phyloP scores from a whole-genome alignment of 2,888 invertebrate species.

The Cheilosia scutellata region DNA sequence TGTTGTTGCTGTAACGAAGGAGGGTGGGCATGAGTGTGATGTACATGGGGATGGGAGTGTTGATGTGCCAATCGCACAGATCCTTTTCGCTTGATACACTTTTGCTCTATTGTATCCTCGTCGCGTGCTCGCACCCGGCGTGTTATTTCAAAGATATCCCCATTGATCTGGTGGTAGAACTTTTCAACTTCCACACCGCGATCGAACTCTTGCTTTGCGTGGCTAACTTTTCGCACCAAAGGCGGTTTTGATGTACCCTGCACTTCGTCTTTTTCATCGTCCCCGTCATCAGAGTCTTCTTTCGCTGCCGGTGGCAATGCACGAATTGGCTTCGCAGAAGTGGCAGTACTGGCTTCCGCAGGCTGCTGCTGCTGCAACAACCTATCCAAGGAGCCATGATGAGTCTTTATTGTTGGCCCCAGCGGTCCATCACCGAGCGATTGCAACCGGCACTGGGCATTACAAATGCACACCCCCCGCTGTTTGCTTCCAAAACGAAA shows the following conservation, averaged over 20 bases:
- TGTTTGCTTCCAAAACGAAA: slow-evolving; percentile 83
- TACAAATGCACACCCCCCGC: slow-evolving; percentile 83
- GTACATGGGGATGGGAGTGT: slow-evolving; percentile 74
- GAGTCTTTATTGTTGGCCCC: slow-evolving; percentile 81
- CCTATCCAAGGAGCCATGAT: slow-evolving; percentile 83
- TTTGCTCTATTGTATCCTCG: slow-evolving; percentile 83
- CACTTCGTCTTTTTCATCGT: slow-evolving; percentile 79
- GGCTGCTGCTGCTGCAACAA: slow-evolving; percentile 81
- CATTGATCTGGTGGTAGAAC: slow-evolving; percentile 84
- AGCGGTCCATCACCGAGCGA: slow-evolving; percentile 81
- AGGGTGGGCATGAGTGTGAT: slow-evolving; percentile 67
- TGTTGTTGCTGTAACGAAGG: slow-evolving; percentile 67
- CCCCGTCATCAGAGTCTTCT: slow-evolving; percentile 78
- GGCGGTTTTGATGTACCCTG: slow-evolving; percentile 71
- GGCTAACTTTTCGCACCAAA: slow-evolving; percentile 79
- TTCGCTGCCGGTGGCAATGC: slow-evolving; percentile 79
- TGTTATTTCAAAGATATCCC: slow-evolving; percentile 84
- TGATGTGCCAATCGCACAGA: slow-evolving; percentile 79
- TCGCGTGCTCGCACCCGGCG: slow-evolving; percentile 82
- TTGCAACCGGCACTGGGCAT: slow-evolving; percentile 83
- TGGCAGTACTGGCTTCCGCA: slow-evolving; percentile 13
- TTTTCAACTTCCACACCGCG: slow-evolving; percentile 84
- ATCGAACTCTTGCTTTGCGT: slow-evolving; percentile 81
- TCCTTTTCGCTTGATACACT: slow-evolving; percentile 81
- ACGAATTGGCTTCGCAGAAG: slow-evolving; percentile 80